Percentiles rank a stretch among this genome's conserved stretches.
These are phyloP conservation scores for Acanthosepion esculentum DNA, from an alignment of 2,888 invertebrate genomes.

Conservation along the genomic window DNA sequence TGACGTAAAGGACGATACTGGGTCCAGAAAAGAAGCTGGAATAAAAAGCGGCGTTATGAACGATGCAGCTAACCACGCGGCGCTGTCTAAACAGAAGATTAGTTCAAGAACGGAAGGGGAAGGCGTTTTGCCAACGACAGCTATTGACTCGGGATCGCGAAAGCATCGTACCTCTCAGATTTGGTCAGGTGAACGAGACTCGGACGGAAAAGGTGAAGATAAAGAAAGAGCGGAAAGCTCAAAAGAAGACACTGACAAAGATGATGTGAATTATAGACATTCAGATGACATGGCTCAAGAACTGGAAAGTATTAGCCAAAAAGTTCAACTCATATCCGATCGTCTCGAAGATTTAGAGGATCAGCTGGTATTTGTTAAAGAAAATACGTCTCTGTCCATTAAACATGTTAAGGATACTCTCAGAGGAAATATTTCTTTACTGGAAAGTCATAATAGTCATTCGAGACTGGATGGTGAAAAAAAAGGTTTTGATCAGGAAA, in stretches of 20 bases:
- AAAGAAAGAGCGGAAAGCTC: background rate
- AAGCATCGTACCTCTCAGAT: background rate
- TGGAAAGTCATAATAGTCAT: background rate
- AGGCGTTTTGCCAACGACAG: background rate
- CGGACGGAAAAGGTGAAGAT: background rate
- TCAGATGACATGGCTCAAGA: background rate
- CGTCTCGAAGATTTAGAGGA: background rate
- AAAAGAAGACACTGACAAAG: background rate
- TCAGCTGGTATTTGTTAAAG: background rate
- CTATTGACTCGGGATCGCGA: background rate
- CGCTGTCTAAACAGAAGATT: background rate
- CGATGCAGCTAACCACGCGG: background rate
- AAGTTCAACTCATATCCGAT: background rate
- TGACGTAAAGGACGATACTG: background rate
- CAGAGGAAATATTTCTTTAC: background rate
- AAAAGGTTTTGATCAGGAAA: background rate
- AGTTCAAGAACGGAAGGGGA: background rate
- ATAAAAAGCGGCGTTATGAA: background rate
- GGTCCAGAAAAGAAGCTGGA: background rate
- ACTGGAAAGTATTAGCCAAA: background rate
- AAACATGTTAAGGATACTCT: background rate
- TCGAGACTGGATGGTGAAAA: background rate
- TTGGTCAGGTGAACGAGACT: background rate
- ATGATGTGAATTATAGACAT: background rate
- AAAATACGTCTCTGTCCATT: background rate